Evolutionary conservation across 1,140 invertebrate genomes (phyloP), one percentile per base, ranked within the genome.

Genomic region (Daktulosphaira vitifoliae): DNA sequence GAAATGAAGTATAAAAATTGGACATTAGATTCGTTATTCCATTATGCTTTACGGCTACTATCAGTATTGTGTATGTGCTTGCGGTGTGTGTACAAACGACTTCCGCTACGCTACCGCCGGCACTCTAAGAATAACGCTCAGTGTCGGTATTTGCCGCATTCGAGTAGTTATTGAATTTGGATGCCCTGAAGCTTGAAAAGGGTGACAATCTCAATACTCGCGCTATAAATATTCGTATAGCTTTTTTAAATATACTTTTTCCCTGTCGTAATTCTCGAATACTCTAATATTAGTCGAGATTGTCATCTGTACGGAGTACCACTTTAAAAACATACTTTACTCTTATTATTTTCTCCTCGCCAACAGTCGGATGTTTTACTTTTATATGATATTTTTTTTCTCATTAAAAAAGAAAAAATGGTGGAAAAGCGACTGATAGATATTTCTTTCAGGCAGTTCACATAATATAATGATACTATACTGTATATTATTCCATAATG

Each of bases 161-260:
- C 16, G n/a, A 59, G n/a, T 46, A 38, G 54, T 42, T 59, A 59
- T 59, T 59, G 54, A 59, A 59, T 59, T 59, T 44, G 38, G 54
- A n/a, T 2, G 7, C 25, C 22, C 1, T 26, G 54, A 23, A 44
- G 54, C 54, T 59, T 59, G 54, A 59, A 59, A 29, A 59, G 26
- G 26, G 39, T 25, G 54, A 38, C 18, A 38, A 44, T 46, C 13
- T 26, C n/a, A 26, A 59, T 26, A 15, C 39, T 11, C 20, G n/a
- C 20, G 16, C 1, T 33, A 33, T 33, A 11, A n/a, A n/a, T n/a
- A n/a, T n/a, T n/a, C n/a, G n/a, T n/a, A n/a, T n/a, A n/a, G 11
- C 29, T 33, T 33, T 33, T 33, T 33, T 33, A 33, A 33, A 33
- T 33, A 33, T 33, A 33, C 29, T 33, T 33, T 33, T 11, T 33